phyloP scores from a whole-genome alignment of 2,888 invertebrate species.

The Andrena minutula region DNA sequence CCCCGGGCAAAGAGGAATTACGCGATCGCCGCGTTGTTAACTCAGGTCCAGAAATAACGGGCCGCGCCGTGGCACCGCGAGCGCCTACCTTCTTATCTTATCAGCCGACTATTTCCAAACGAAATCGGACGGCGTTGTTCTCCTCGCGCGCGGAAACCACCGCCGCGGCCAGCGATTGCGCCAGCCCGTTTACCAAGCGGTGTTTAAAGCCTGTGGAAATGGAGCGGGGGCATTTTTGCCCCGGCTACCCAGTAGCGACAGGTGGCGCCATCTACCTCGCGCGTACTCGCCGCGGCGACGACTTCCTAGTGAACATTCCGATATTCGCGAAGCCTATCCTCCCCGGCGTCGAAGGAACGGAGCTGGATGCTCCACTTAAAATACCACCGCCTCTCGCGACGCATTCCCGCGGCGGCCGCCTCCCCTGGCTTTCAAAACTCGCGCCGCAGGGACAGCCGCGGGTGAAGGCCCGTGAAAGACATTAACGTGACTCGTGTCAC shows the following conservation, averaged over 20 bases:
- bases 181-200: slow-evolving; percentile 14
- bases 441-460: no score
- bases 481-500: slow-evolving; percentile 56
- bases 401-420: slow-evolving; percentile 1
- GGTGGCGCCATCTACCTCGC: slow-evolving; percentile 79
- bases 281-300: not conserved
- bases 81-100: slow-evolving; percentile 35
- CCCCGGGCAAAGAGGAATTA: slow-evolving; percentile 20
- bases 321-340: not conserved
- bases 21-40: slow-evolving; percentile 20
- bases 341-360: not conserved
- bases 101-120: slow-evolving; percentile 26
- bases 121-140: not conserved
- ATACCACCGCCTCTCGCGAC: not conserved
- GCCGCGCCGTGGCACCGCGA: not conserved
- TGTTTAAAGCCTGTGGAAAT: not conserved
- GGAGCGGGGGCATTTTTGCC: not conserved
- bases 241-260: slow-evolving; percentile 70
- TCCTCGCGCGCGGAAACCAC: not conserved
- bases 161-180: slow-evolving; percentile 5
- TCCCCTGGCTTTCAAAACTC: no score
- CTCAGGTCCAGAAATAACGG: slow-evolving; percentile 16
- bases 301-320: slow-evolving; percentile 3
- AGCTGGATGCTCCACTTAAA: no score
- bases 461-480: slow-evolving; percentile 26